Percentiles rank a stretch among this genome's conserved stretches.
Conservation (phyloP, 2,797 vertebrate species). For the Rhynchonycteris naso region DNA sequence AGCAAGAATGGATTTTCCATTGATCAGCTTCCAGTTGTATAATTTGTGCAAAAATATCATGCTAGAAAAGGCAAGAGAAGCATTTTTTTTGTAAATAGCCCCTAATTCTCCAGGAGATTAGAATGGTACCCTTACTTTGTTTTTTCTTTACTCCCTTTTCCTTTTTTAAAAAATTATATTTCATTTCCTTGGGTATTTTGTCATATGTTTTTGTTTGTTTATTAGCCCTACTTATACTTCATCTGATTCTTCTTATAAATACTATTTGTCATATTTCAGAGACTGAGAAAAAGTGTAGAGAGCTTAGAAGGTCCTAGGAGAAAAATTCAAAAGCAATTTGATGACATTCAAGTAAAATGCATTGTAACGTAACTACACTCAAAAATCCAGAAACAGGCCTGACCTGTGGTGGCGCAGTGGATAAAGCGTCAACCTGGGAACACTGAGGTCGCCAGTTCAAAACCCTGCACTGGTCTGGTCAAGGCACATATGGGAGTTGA, state of each 20-base stretch:
- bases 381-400: too few species aligned
- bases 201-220: neutral
- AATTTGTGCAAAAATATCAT: neutral
- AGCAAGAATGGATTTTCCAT: neutral
- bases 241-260: conserved; percentile 20
- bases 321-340: conserved; percentile 41
- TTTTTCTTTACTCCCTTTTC: neutral
- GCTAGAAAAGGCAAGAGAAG: neutral
- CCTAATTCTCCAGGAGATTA: neutral
- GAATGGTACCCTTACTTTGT: neutral
- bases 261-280: neutral
- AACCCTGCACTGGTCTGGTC: too few species aligned
- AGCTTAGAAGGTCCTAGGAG: neutral
- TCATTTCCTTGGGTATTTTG: neutral
- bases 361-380: conserved; percentile 4
- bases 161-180: neutral
- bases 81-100: neutral
- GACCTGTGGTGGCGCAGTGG: too few species aligned
- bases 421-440: too few species aligned
- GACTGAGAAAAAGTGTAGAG: neutral
- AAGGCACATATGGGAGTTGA: too few species aligned
- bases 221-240: neutral
- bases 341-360: conserved; percentile 27
- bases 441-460: too few species aligned
- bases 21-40: neutral